These are phyloP conservation scores for Salmo trutta DNA, from an alignment of 2,797 vertebrate genomes.

Conservation along the genomic window DNA sequence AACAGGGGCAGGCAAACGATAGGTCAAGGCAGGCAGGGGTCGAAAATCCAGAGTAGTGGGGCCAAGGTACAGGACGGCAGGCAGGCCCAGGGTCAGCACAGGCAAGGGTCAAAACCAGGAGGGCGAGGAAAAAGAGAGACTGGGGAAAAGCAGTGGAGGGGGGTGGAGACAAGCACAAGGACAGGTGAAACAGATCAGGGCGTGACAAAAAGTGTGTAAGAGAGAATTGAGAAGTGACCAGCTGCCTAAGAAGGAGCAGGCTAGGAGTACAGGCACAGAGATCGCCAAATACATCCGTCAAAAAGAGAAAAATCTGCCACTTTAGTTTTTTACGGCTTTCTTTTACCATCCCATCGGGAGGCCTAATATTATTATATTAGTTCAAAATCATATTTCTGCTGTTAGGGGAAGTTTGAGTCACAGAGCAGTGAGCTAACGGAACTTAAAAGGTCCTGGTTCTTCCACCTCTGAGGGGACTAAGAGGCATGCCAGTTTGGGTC, in stretches of 20 bases:
- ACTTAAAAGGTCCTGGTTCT: conserved; percentile 21
- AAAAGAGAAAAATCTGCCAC: conserved; percentile 36
- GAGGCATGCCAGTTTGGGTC: neutral
- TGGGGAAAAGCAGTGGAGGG: no score
- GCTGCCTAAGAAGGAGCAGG: conserved; percentile 58
- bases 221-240: conserved; percentile 49
- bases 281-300: conserved; percentile 50
- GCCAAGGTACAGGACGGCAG: no score
- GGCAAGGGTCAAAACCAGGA: no score
- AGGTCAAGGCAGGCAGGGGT: no score
- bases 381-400: conserved; percentile 33
- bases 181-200: no score
- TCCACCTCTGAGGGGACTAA: neutral
- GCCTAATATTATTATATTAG: conserved; percentile 26
- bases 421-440: conserved; percentile 50
- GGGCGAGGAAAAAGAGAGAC: no score
- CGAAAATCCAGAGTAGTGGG: no score
- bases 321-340: conserved; percentile 34
- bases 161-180: no score
- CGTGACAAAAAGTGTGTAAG: neutral
- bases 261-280: conserved; percentile 33
- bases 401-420: conserved; percentile 47
- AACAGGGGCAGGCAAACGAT: no score
- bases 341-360: conserved; percentile 28
- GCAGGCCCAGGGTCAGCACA: no score